Conservation (phyloP, 2,888 invertebrate species). For the Lasioglossum marginatum region DNA sequence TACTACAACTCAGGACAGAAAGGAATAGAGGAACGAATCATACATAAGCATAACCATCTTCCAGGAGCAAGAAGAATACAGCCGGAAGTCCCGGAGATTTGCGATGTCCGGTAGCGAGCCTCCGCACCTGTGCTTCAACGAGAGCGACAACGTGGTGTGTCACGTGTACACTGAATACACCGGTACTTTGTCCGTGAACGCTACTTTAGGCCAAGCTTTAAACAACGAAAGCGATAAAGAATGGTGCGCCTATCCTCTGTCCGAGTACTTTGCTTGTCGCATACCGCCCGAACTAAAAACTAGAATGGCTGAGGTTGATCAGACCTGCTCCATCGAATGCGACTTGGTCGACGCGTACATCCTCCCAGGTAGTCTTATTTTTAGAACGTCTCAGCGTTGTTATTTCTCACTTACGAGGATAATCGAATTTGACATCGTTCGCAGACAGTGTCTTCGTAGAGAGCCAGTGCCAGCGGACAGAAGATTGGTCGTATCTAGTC, state of each 20-base stretch:
- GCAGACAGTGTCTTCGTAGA: constrained; percentile 88
- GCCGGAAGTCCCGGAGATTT: constrained; percentile 80
- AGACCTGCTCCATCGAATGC: constrained; percentile 89
- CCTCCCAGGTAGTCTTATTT: constrained; percentile 53
- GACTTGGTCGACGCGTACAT: constrained; percentile 90
- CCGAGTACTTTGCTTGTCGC: constrained; percentile 85
- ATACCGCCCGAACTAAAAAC: constrained; percentile 86
- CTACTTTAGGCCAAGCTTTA: constrained; percentile 85
- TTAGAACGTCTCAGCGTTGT: not conserved
- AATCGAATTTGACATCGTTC: constrained; percentile 20
- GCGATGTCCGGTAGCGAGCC: constrained; percentile 78
- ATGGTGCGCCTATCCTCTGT: constrained; percentile 90
- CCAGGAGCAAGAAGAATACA: constrained; percentile 75
- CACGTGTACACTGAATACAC: constrained; percentile 88
- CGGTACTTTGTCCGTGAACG: constrained; percentile 85
- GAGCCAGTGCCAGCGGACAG: constrained; percentile 88
- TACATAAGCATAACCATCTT: not conserved
- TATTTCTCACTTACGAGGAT: not conserved
- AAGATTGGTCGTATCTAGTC: constrained; percentile 89
- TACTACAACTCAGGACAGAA: no score
- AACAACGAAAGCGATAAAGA: constrained; percentile 84
- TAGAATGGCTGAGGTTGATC: constrained; percentile 81
- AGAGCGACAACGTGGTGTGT: constrained; percentile 83
- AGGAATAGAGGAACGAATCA: no score
- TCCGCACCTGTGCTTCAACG: constrained; percentile 87